These are phyloP conservation scores for Cheiracanthium punctorium DNA, from an alignment of 2,888 invertebrate species.

Conservation along the genomic window DNA sequence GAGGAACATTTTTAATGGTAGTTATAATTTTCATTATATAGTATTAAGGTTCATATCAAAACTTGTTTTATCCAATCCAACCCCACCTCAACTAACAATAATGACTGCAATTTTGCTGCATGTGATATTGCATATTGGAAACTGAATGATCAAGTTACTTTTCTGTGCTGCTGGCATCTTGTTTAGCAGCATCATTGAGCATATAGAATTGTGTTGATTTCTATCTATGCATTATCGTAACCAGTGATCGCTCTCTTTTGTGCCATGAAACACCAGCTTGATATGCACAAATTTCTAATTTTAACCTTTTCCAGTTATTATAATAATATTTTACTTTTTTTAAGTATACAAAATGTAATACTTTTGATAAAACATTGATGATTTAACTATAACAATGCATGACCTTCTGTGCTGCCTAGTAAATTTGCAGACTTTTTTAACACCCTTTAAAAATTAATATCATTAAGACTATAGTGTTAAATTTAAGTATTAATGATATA, in stretches of 20 bases:
- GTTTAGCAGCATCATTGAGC: slow-evolving; percentile 65
- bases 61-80: slow-evolving; percentile 23
- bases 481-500: too few species aligned
- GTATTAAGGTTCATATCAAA: background rate
- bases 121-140: slow-evolving; percentile 68
- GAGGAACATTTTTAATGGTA: slow-evolving; percentile 29
- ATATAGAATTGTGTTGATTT: slow-evolving; percentile 63
- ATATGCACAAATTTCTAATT: slow-evolving; percentile 63
- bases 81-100: slow-evolving; percentile 38
- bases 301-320: slow-evolving; percentile 46
- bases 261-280: slow-evolving; percentile 67
- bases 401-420: too few species aligned
- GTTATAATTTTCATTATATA: background rate
- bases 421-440: too few species aligned
- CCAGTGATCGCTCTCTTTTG: slow-evolving; percentile 62
- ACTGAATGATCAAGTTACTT: slow-evolving; percentile 55
- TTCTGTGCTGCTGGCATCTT: slow-evolving; percentile 67
- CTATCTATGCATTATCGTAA: slow-evolving; percentile 61
- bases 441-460: too few species aligned
- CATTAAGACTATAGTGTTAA: too few species aligned
- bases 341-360: too few species aligned
- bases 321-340: background rate
- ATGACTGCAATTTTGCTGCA: slow-evolving; percentile 72
- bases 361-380: too few species aligned
- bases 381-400: too few species aligned